Evolutionary conservation across 2,113 vertebrate species (phyloP), one percentile per base, ranked within the genome.

Genomic region (Syngnathus floridae): DNA sequence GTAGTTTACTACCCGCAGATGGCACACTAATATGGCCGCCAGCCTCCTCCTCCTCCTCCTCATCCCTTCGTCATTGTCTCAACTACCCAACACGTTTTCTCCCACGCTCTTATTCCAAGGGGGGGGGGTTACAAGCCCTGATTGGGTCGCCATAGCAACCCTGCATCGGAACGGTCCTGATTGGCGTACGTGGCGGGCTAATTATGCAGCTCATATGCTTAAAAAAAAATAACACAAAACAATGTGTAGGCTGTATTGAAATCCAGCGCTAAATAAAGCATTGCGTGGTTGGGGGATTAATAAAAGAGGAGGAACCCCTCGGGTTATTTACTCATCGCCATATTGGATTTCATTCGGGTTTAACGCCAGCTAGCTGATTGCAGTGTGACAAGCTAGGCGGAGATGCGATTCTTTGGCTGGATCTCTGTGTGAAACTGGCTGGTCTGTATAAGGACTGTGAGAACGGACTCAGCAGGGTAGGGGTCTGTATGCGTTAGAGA

Each of bases 161-260:
- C 72, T 73, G 79, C 86, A 84, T 82, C 85, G 85, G 86, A 76
- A 84, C 86, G 77, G 62, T 79, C 79, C 85, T 88, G 88, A 89
- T 89, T 89, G 88, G 88, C 83, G 84, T 86, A 79, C 72, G 71
- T 54, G 64, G 80, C 13, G 83, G 81, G 84, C 88, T 89, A 89
- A 87, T 89, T 89, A 89, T 89, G 87, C 86, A 82, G 78, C 70
- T 85, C 88, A 85, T 89, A 88, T 85, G 79, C 83, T 89, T 85
- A 83, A 86, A 82, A 79, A 86, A 19, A 59, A 37, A 37, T 41
- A 12, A 41, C 16, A 84, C 83, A 86, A 86, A 88, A 87, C 87
- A 85, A 89, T 87, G 86, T 83, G 71, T 16, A 56, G 85, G 85
- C 82, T 82, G 77, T 87, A 87, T 87, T 87, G 79, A 89, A 78